Evolutionary conservation across 2,797 vertebrate species (phyloP).

Genomic region (Picus viridis): DNA sequence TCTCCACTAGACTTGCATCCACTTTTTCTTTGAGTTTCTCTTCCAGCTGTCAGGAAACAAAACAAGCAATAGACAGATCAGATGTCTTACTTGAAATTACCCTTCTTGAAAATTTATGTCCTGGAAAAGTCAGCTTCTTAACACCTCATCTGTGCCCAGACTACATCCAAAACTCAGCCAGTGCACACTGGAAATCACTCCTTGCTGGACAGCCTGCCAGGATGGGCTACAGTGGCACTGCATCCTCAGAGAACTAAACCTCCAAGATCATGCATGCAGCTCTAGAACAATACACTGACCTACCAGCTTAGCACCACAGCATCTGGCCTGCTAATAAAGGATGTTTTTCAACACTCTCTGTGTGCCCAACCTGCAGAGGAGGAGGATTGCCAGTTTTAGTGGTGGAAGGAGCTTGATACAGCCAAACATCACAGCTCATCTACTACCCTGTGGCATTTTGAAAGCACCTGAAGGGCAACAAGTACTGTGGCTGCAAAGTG

Average conservation of each 20-base stretch:
- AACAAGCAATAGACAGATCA: conserved; percentile 17
- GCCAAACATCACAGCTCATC: conserved; percentile 47
- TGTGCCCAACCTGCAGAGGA: conserved; percentile 3
- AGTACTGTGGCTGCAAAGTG: not conserved
- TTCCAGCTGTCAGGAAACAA: conserved; percentile 85
- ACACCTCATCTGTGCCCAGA: not conserved
- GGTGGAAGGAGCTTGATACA: not conserved
- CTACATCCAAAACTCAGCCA: not conserved
- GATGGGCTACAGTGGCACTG: not conserved
- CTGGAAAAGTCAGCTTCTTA: conserved; percentile 1
- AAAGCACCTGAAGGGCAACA: not conserved
- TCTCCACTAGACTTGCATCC: conserved; percentile 88
- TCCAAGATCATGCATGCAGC: conserved; percentile 19
- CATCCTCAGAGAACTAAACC: not conserved
- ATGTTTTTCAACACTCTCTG: conserved; percentile 18
- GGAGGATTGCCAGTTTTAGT: not conserved
- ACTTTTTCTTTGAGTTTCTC: conserved; percentile 99
- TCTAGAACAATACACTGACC: not conserved
- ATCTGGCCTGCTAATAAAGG: conserved; percentile 38
- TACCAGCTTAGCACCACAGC: not conserved
- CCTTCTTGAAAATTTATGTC: not conserved
- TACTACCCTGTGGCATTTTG: not conserved
- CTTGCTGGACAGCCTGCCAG: not conserved
- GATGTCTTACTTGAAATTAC: not conserved
- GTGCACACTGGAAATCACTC: not conserved